phyloP scores from a whole-genome alignment of 2,113 vertebrate species.

The Centrocercus urophasianus region DNA sequence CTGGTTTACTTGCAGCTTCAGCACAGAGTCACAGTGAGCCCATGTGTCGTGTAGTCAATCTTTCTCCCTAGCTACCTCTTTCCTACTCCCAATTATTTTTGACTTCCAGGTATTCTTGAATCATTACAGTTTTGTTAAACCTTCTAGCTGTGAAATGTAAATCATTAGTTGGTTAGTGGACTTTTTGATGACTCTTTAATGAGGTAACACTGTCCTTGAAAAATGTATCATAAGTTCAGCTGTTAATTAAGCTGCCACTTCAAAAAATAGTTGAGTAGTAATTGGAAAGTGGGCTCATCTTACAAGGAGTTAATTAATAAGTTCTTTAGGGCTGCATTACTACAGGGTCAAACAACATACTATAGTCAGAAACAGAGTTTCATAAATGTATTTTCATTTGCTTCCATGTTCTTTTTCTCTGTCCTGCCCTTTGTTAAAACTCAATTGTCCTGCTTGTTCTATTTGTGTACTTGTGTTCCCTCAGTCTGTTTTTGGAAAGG shows the following conservation, averaged over 20 bases:
- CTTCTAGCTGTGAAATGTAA: slow-evolving; percentile 9
- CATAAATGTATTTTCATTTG: neutral
- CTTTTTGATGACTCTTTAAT: slow-evolving; percentile 50
- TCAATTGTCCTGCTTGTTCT: neutral
- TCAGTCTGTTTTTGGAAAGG: neutral
- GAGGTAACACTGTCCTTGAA: slow-evolving; percentile 18
- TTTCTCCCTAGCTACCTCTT: neutral
- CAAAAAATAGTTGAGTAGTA: neutral
- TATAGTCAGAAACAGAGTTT: neutral
- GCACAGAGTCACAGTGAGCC: neutral
- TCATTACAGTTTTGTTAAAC: slow-evolving; percentile 27
- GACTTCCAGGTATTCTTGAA: neutral
- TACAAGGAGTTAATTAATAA: neutral
- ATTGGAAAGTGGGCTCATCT: neutral
- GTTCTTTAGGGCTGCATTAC: neutral
- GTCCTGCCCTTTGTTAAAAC: neutral
- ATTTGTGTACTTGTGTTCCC: neutral
- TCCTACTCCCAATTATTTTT: slow-evolving; percentile 7
- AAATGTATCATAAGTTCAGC: neutral
- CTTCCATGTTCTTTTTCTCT: neutral
- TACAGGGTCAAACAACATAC: neutral
- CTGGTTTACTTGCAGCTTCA: neutral
- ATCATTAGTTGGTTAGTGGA: neutral
- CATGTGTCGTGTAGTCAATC: neutral
- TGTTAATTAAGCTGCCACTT: slow-evolving; percentile 26